phyloP scores from a whole-genome alignment of 2,797 vertebrate species.

The Esox lucius region DNA sequence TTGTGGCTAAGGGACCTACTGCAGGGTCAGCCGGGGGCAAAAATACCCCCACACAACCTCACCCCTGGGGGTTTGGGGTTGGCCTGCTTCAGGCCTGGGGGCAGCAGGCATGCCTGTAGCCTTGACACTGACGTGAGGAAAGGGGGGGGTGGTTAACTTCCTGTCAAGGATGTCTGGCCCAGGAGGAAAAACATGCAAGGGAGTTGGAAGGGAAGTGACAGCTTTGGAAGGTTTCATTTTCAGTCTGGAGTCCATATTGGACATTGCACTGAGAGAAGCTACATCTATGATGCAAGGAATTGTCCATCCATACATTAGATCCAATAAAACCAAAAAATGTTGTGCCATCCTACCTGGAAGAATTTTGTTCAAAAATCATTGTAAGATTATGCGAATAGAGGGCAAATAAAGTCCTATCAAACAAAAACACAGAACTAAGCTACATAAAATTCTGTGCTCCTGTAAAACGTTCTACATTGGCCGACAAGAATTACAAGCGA shows the following conservation, averaged over 20 bases:
- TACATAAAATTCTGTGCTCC: not conserved
- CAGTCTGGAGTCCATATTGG: not conserved
- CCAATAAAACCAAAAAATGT: too few species aligned
- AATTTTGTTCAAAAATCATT: not conserved
- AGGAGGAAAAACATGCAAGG: not conserved
- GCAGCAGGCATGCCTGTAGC: conserved; percentile 1
- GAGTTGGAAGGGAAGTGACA: not conserved
- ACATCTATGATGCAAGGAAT: too few species aligned
- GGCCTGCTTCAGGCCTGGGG: not conserved
- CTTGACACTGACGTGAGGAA: not conserved
- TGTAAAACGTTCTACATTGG: not conserved
- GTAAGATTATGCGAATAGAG: not conserved
- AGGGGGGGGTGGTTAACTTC: conserved; percentile 7
- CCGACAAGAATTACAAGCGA: not conserved
- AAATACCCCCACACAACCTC: conserved; percentile 4
- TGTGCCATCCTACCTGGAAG: not conserved
- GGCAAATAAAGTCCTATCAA: not conserved
- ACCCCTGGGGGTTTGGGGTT: not conserved
- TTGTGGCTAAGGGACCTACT: conserved; percentile 49
- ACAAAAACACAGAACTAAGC: not conserved
- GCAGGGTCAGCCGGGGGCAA: conserved; percentile 31
- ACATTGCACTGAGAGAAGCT: too few species aligned
- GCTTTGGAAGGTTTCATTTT: not conserved
- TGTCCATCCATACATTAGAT: too few species aligned
- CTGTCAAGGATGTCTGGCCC: conserved; percentile 8